Base-by-base conservation (phyloP, 2,797 vertebrate genomes). In the Rachycentron canadum region DNA sequence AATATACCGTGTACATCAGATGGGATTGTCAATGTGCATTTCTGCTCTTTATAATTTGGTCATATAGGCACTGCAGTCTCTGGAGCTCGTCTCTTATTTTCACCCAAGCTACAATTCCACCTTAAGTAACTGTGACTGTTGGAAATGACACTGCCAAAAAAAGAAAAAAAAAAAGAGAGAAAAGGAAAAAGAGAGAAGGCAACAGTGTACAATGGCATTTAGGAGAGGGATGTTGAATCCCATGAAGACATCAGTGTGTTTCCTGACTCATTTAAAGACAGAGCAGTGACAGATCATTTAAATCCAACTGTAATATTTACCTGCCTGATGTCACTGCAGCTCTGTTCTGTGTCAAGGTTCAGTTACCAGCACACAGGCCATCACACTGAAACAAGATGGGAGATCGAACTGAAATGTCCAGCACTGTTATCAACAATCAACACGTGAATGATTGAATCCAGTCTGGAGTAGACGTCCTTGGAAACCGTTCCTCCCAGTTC, bases 121-220 rank as follows among this genome's bases (percentile, higher is more conserved):
- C 6, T 17, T 2, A 34, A 45, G 60, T 25, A 26, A 52, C 38
- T 55, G 26, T 17, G 67, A 50, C 58, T 69, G 36, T n/a, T 52
- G 41, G 53, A 70, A 62, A 73, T 43, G 71, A 69, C 67, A 63
- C 36, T 32, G 32, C 32, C 7, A 32, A 32, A 32, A 32, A 32
- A 3, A 32, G 32, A 3, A 3, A 32, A 32, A 32, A 32, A 3
- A 47, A 30, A 28, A 3, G 25, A 23, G 21, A 38, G 30, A 62
- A n/a, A 43, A 0, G 36, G 23, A 43, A n/a, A 47, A 25, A 21
- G 14, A 21, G 45, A 1, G 23, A 53, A 38, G 23, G 34, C 5
- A 34, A 23, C 21, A 59, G 14, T n/a, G 3, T 30, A 16, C 25
- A 11, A 7, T 30, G 52, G 5, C n/a, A 41, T 64, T 50, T 30